A percentile compares a stretch with the other conserved stretches of the same genome.
Evolutionary conservation across 2,888 invertebrate genomes (phyloP).

Genomic region (Entomobrya multifasciata): DNA sequence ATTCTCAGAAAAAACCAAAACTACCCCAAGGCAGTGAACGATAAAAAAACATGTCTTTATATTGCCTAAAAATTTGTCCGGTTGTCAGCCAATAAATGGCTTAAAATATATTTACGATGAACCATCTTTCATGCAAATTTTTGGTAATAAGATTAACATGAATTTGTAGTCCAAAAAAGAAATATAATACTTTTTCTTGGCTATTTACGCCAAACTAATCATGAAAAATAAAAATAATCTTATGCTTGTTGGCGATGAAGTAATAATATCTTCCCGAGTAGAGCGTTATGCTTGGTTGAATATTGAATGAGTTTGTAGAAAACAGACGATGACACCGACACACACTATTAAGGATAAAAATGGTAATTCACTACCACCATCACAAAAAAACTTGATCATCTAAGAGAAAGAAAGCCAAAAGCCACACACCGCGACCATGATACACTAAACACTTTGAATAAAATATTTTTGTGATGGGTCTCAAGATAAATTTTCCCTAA

Average conservation of each 20-base stretch:
- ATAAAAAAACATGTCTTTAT: neutral
- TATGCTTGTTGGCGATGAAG: conserved; percentile 22
- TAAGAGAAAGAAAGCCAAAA: neutral
- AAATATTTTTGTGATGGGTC: neutral
- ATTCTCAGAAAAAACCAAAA: neutral
- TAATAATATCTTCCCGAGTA: neutral
- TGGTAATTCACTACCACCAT: conserved; percentile 10
- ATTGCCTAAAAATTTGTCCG: neutral
- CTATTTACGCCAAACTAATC: conserved; percentile 10
- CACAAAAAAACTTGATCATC: neutral
- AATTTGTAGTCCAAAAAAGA: neutral
- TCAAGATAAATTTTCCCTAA: neutral
- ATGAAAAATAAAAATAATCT: neutral
- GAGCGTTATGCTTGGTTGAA: neutral
- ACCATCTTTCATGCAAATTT: conserved; percentile 39
- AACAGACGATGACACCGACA: conserved; percentile 4
- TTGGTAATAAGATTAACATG: conserved; percentile 16
- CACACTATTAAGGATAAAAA: conserved; percentile 1
- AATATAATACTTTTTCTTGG: neutral
- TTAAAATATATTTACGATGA: conserved; percentile 23
- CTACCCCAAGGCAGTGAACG: neutral
- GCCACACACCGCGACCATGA: conserved; percentile 33
- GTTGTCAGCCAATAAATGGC: conserved; percentile 21
- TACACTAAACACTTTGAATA: neutral
- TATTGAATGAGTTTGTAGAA: neutral